These are phyloP conservation scores for Sicus ferrugineus DNA, from an alignment of 2,888 invertebrate species.

Conservation along the genomic window DNA sequence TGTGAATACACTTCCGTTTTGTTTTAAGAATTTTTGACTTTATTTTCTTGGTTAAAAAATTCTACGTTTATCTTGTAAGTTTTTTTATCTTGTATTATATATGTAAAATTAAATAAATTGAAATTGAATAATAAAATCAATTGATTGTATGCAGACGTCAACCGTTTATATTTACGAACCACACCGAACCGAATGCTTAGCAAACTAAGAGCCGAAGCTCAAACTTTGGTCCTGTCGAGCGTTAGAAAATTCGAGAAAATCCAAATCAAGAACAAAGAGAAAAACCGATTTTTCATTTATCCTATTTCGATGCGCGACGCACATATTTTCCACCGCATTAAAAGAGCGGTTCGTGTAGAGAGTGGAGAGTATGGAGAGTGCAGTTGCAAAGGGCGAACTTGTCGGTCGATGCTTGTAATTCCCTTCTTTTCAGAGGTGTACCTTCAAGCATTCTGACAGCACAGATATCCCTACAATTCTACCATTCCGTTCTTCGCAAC, in stretches of 20 bases:
- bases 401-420: no score
- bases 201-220: slow-evolving; percentile 33
- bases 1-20: no score
- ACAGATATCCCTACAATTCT: no score
- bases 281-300: slow-evolving; percentile 12
- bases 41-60: slow-evolving; percentile 3
- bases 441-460: no score
- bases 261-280: neutral
- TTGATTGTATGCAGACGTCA: slow-evolving; percentile 25
- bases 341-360: slow-evolving; percentile 16
- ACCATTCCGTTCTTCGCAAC: no score
- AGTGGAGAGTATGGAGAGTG: no score
- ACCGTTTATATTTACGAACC: slow-evolving; percentile 23
- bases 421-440: no score
- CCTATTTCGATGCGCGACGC: slow-evolving; percentile 31
- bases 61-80: neutral
- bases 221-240: slow-evolving; percentile 32
- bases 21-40: no score
- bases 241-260: neutral
- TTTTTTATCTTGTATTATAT: neutral
- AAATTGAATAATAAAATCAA: slow-evolving; percentile 37
- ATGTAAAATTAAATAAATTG: neutral
- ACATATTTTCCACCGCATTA: slow-evolving; percentile 22
- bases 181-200: slow-evolving; percentile 30
- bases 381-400: no score